These are phyloP conservation scores for Drosophila nebulosa DNA, from an alignment of 1,140 invertebrate genomes.

Conservation along the genomic window DNA sequence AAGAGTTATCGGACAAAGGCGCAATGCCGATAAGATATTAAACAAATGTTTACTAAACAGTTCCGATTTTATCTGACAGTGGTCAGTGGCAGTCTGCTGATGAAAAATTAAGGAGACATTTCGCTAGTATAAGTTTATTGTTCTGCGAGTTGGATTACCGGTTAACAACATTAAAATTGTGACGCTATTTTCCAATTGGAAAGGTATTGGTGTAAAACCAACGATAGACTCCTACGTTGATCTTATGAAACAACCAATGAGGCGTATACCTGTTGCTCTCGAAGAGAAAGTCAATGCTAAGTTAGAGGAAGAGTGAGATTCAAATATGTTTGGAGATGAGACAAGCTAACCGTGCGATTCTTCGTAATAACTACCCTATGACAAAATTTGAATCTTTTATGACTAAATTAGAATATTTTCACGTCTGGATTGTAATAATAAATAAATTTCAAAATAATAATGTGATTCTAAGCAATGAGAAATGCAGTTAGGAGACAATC, in stretches of 20 bases:
- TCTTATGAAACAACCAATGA: background rate
- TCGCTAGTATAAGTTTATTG: background rate
- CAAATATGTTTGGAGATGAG: background rate
- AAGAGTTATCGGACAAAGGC: background rate
- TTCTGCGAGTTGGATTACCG: constrained; percentile 10
- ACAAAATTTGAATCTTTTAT: background rate
- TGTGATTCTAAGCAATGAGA: background rate
- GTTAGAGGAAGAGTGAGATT: background rate
- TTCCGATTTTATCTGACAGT: background rate
- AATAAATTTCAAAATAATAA: background rate
- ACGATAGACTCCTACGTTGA: background rate
- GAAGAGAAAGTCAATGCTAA: background rate
- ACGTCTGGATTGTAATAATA: no score
- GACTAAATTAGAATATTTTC: background rate
- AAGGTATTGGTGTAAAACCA: background rate
- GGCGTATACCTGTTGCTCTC: background rate
- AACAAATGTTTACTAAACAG: background rate
- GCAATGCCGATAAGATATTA: background rate
- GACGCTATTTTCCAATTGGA: background rate
- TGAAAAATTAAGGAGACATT: background rate
- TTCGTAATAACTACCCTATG: background rate
- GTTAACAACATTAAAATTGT: constrained; percentile 9
- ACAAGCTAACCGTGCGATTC: background rate
- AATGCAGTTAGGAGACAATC: background rate
- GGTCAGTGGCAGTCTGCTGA: background rate